Evolutionary conservation across 2,797 vertebrate species (phyloP).

Genomic region (Melanotaenia nigrans): DNA sequence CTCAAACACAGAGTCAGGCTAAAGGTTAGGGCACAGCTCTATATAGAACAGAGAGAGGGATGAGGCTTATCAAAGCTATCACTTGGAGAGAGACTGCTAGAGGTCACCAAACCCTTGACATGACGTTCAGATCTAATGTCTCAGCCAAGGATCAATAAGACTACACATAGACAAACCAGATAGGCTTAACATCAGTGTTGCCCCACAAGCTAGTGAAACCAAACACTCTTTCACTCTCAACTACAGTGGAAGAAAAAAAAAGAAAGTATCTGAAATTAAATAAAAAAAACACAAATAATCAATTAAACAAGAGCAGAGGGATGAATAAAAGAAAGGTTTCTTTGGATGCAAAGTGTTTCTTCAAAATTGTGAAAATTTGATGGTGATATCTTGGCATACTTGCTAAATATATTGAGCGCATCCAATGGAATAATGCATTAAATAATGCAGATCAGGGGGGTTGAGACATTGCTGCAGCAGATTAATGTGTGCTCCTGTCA

Average conservation of each 20-base stretch:
- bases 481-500: constrained; percentile 56
- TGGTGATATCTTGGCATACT: constrained; percentile 57
- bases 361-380: constrained; percentile 73
- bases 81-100: constrained; percentile 78
- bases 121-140: constrained; percentile 82
- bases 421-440: constrained; percentile 71
- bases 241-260: constrained; percentile 13
- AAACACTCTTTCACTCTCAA: constrained; percentile 52
- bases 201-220: constrained; percentile 69
- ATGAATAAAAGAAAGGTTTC: constrained; percentile 76
- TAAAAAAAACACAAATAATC: constrained; percentile 75
- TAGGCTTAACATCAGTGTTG: constrained; percentile 78
- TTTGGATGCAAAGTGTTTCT: constrained; percentile 74
- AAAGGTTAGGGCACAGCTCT: constrained; percentile 81
- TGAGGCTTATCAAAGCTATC: constrained; percentile 80
- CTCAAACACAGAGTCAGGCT: constrained; percentile 79
- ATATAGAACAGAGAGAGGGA: constrained; percentile 81
- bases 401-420: constrained; percentile 51
- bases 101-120: constrained; percentile 81
- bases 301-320: constrained; percentile 75
- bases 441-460: constrained; percentile 67
- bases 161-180: constrained; percentile 81
- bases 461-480: constrained; percentile 49
- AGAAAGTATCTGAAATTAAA: constrained; percentile 53
- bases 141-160: constrained; percentile 80